Evolutionary conservation across 2,113 vertebrate species (phyloP).

Genomic region (Eptatretus burgeri): DNA sequence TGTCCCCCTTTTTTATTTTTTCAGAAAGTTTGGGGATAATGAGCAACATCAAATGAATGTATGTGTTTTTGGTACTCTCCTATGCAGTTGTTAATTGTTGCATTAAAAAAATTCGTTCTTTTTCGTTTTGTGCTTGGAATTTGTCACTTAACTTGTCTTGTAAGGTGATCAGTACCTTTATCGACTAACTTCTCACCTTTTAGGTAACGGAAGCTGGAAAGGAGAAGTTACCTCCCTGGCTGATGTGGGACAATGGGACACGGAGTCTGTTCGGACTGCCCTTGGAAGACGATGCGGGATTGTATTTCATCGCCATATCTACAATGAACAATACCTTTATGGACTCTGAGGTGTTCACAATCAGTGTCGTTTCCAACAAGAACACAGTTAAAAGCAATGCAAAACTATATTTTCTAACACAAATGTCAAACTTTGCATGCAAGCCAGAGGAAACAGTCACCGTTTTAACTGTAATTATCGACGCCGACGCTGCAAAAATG

Average conservation of each 20-base stretch:
- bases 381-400: slow-evolving; percentile 32
- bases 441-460: slow-evolving; percentile 44
- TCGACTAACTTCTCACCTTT: background rate
- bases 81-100: too few species aligned
- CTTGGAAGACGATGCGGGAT: slow-evolving; percentile 57
- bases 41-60: too few species aligned
- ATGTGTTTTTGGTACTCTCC: too few species aligned
- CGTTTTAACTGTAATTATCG: slow-evolving; percentile 65
- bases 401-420: slow-evolving; percentile 18
- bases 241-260: slow-evolving; percentile 39
- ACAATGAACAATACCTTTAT: background rate
- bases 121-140: too few species aligned
- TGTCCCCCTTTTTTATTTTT: too few species aligned
- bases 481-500: slow-evolving; percentile 88
- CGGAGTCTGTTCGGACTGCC: slow-evolving; percentile 46
- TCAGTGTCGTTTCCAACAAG: slow-evolving; percentile 42
- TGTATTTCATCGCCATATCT: slow-evolving; percentile 43
- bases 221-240: slow-evolving; percentile 45
- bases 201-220: slow-evolving; percentile 51
- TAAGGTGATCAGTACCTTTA: background rate
- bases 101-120: too few species aligned
- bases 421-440: slow-evolving; percentile 28
- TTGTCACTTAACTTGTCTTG: too few species aligned
- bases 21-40: too few species aligned
- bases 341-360: slow-evolving; percentile 23